phyloP scores from a whole-genome alignment of 2,797 vertebrate species.

The Remorina albescens region DNA sequence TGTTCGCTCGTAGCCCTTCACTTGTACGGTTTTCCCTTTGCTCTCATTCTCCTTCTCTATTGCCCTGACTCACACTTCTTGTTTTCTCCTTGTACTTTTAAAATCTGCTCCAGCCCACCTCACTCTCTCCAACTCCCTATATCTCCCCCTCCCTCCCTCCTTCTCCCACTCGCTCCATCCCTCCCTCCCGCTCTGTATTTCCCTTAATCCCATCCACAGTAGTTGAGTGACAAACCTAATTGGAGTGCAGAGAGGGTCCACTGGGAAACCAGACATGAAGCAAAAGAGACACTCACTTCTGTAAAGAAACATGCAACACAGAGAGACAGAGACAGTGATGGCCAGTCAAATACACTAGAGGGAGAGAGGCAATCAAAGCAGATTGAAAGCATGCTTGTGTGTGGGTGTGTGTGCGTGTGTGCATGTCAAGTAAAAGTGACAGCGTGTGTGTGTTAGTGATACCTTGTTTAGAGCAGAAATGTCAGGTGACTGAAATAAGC shows the following conservation, averaged over 20 bases:
- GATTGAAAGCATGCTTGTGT: conserved; percentile 32
- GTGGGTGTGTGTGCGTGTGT: conserved; percentile 2
- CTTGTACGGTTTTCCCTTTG: conserved; percentile 42
- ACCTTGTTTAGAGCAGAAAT: conserved; percentile 59
- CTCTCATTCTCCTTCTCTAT: conserved; percentile 45
- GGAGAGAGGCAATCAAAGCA: conserved; percentile 65
- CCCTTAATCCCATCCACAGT: conserved; percentile 76
- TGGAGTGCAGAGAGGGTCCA: conserved; percentile 77
- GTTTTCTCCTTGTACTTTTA: conserved; percentile 42
- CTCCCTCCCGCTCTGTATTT: conserved; percentile 30
- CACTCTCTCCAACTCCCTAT: conserved; percentile 1
- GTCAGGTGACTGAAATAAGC: conserved; percentile 42
- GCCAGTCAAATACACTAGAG: conserved; percentile 71
- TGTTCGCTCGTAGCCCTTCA: conserved; percentile 56
- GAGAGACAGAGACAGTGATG: conserved; percentile 69
- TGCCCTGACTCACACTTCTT: conserved; percentile 42
- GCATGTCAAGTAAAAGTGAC: neutral
- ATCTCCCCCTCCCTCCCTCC: neutral
- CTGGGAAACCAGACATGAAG: conserved; percentile 74
- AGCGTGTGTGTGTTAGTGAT: conserved; percentile 28
- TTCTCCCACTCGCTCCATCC: neutral
- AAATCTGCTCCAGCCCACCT: conserved; percentile 37
- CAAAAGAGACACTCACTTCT: conserved; percentile 71
- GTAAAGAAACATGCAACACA: conserved; percentile 71
- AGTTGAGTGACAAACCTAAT: conserved; percentile 85